phyloP scores from a whole-genome alignment of 2,888 invertebrate genomes.

The Oegoconia quadripuncta region DNA sequence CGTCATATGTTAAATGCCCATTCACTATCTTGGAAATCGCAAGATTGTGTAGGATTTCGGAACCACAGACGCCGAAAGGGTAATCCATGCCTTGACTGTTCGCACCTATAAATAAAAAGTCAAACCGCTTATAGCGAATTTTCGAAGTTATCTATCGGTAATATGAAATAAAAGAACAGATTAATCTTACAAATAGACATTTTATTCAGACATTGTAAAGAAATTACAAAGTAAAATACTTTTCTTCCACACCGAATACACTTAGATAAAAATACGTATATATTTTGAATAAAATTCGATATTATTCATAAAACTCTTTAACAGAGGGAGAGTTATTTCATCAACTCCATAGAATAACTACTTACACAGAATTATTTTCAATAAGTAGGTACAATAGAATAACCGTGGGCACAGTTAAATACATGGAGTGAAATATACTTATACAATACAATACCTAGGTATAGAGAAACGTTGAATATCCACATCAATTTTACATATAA shows the following conservation, averaged over 20 bases:
- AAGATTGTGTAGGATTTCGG: too few relatives aligned
- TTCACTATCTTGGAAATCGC: too few relatives aligned
- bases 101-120: too few relatives aligned
- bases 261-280: conserved; percentile 72
- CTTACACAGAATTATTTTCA: conserved; percentile 29
- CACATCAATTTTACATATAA: conserved; percentile 44
- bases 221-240: conserved; percentile 69
- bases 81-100: too few relatives aligned
- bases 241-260: conserved; percentile 59
- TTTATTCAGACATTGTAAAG: conserved; percentile 76
- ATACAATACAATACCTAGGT: background rate
- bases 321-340: conserved; percentile 35
- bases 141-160: too few relatives aligned
- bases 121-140: too few relatives aligned
- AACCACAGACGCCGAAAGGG: too few relatives aligned
- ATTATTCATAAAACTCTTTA: conserved; percentile 35
- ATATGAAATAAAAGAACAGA: conserved; percentile 35
- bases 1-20: too few relatives aligned
- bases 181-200: conserved; percentile 62
- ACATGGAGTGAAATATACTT: background rate
- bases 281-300: conserved; percentile 68
- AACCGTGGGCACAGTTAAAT: conserved; percentile 39
- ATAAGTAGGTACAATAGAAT: conserved; percentile 30
- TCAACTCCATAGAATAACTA: conserved; percentile 36
- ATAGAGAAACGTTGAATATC: conserved; percentile 4